A percentile compares a stretch with the other conserved stretches of the same genome.
Evolutionary conservation across 2,888 invertebrate species (phyloP).

Genomic region (Xestia rhomboidea): DNA sequence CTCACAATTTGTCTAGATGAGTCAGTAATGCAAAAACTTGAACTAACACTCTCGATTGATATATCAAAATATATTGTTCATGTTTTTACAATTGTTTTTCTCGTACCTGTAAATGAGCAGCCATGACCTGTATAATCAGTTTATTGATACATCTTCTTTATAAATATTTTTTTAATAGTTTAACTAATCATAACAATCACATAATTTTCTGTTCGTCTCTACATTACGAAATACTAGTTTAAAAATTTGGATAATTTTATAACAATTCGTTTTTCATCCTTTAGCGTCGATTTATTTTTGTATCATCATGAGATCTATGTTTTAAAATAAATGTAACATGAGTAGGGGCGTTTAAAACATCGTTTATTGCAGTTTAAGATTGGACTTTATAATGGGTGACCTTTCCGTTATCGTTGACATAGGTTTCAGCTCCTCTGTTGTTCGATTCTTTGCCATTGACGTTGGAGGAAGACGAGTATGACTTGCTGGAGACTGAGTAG

Average conservation of each 20-base stretch:
- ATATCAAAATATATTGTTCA: neutral
- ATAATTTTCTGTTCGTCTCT: constrained; percentile 40
- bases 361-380: constrained; percentile 68
- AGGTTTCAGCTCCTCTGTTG: constrained; percentile 91
- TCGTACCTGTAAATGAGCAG: constrained; percentile 46
- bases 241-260: constrained; percentile 20
- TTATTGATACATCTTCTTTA: constrained; percentile 59
- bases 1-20: constrained; percentile 14
- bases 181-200: constrained; percentile 33
- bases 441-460: constrained; percentile 90
- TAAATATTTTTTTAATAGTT: constrained; percentile 38
- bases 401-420: constrained; percentile 94
- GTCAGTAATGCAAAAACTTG: constrained; percentile 10
- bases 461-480: constrained; percentile 90
- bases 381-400: constrained; percentile 91
- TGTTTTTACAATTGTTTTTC: constrained; percentile 50
- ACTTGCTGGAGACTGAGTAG: constrained; percentile 92
- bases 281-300: constrained; percentile 12
- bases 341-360: constrained; percentile 40
- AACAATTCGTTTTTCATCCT: constrained; percentile 12
- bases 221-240: constrained; percentile 42
- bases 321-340: constrained; percentile 39
- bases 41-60: constrained; percentile 17
- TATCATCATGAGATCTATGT: constrained; percentile 58
- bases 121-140: constrained; percentile 44